phyloP scores from a whole-genome alignment of 1,140 invertebrate species.

The Atta cephalotes region DNA sequence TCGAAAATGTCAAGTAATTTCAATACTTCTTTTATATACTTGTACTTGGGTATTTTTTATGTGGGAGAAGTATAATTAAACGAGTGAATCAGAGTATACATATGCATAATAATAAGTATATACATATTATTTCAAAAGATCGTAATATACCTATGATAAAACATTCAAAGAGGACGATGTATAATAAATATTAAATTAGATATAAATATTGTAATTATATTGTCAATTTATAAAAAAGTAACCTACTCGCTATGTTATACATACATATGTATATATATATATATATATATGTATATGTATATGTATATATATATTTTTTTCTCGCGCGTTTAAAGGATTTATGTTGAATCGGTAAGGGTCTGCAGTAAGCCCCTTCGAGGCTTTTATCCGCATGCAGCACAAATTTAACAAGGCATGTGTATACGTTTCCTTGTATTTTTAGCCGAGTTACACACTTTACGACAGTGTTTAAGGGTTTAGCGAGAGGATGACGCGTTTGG shows the following conservation, averaged over 20 bases:
- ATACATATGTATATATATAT: too few relatives aligned
- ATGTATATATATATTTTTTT: too few relatives aligned
- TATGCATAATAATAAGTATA: background rate
- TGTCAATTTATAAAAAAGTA: background rate
- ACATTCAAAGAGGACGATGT: background rate
- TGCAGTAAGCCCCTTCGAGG: background rate
- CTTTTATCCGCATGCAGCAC: background rate
- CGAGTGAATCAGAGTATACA: background rate
- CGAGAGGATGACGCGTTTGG: conserved; percentile 38
- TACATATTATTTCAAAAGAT: background rate
- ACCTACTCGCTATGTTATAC: background rate
- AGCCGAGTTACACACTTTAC: conserved; percentile 5
- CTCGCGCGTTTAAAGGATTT: conserved; percentile 2
- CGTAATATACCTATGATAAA: background rate
- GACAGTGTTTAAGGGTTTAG: conserved; percentile 24
- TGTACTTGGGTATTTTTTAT: background rate
- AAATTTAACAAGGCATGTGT: background rate
- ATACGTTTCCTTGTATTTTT: conserved; percentile 39
- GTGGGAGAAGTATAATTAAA: background rate
- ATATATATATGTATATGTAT: too few relatives aligned
- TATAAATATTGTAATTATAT: background rate
- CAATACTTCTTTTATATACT: background rate
- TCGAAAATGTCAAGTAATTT: background rate
- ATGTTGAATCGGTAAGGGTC: background rate
- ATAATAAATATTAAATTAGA: conserved; percentile 20